phyloP scores from a whole-genome alignment of 2,797 vertebrate genomes.

The Gambusia yucatana region DNA sequence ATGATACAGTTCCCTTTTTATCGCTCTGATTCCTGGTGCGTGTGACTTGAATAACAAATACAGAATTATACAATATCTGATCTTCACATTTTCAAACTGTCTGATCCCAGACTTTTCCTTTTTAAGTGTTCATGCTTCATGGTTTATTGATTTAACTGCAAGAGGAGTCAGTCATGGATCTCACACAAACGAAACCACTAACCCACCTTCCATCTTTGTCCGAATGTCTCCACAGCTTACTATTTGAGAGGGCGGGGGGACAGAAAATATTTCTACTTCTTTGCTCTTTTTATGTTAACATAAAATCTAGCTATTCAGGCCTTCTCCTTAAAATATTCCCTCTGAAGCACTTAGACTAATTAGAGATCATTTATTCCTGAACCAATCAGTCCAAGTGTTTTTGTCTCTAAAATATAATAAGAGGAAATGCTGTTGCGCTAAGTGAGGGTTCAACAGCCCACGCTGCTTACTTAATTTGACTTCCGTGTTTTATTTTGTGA shows the following conservation, averaged over 20 bases:
- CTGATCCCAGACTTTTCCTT: slow-evolving; percentile 15
- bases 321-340: slow-evolving; percentile 72
- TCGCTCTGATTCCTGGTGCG: slow-evolving; percentile 15
- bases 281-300: slow-evolving; percentile 28
- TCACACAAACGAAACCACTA: slow-evolving; percentile 15
- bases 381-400: slow-evolving; percentile 84
- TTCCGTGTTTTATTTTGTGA: slow-evolving; percentile 42
- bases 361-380: slow-evolving; percentile 81
- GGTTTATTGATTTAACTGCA: slow-evolving; percentile 48
- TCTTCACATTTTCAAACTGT: slow-evolving; percentile 37
- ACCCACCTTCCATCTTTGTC: slow-evolving; percentile 5
- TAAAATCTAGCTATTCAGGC: slow-evolving; percentile 26
- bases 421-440: slow-evolving; percentile 53
- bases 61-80: slow-evolving; percentile 20
- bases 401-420: slow-evolving; percentile 76
- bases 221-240: slow-evolving; percentile 4
- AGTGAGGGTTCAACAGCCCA: slow-evolving; percentile 68
- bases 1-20: slow-evolving; percentile 2
- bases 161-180: slow-evolving; percentile 31
- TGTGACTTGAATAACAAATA: slow-evolving; percentile 16
- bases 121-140: slow-evolving; percentile 22
- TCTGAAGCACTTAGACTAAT: slow-evolving; percentile 81
- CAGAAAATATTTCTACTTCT: slow-evolving; percentile 29
- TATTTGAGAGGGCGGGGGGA: slow-evolving; percentile 27
- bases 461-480: slow-evolving; percentile 63